Evolutionary conservation across 1,140 invertebrate species (phyloP), one percentile per base, ranked within the genome.

Genomic region (Nephila pilipes): DNA sequence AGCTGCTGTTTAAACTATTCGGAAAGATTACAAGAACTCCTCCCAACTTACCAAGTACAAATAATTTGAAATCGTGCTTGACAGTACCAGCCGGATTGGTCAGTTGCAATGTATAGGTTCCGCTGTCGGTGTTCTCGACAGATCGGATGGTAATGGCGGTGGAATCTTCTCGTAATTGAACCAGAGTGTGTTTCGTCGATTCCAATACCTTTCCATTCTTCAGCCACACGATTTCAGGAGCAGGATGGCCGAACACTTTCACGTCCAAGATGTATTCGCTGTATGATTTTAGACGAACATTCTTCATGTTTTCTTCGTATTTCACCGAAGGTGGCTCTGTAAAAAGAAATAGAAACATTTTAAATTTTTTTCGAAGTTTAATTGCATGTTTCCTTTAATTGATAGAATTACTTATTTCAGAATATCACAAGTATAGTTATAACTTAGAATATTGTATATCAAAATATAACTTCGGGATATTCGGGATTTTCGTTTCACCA

Each of bases 51-150:
- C 97, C 98, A 87, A 98, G 97, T n/a, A 99, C 98, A 95, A 97
- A 96, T 16, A 99, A 96, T 60, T 96, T 96, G 93, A 98, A 95
- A 94, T 98, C 97, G 16, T 97, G 95, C n/a, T 96, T 96, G 29
- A 97, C 96, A 20, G 96, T 96, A 14, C 98, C 98, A 87, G 97
- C 97, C 65, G 96, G 96, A 95, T 98, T 98, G n/a, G 95, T 96
- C 22, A 97, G 97, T 94, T 96, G 96, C 3, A 97, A 95, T 25
- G 96, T 96, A 94, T 97, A 98, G 65, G 96, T 97, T 14, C 96
- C 97, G 4, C 96, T 96, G 94, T 97, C 96, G 36, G 96, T 96
- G 93, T 97, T 95, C 22, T 96, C 95, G 0, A 97, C 94, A 58
- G 96, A 96, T 90, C 96, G 95, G 93, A 98, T 96, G 0, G 95